These are phyloP conservation scores for Thalassophryne amazonica DNA, from an alignment of 2,797 vertebrate species.

Conservation along the genomic window DNA sequence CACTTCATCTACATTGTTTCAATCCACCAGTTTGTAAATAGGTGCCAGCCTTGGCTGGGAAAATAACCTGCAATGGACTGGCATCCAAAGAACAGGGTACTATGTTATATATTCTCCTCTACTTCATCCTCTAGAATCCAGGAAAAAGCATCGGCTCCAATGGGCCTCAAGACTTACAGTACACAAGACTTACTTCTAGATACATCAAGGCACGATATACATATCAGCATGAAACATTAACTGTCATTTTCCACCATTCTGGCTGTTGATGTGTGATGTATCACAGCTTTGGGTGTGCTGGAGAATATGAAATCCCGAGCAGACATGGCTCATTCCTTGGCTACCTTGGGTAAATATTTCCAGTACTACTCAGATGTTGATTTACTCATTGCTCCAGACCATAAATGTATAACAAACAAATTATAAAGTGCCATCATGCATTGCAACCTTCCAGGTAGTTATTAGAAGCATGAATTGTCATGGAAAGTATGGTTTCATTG, in stretches of 20 bases:
- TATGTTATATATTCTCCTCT: no score
- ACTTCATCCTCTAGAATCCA: no score
- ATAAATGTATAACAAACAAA: constrained; percentile 70
- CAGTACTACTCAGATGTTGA: constrained; percentile 23
- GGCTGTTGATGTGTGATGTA: constrained; percentile 48
- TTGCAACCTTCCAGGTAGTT: constrained; percentile 58
- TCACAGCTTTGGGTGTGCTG: constrained; percentile 32
- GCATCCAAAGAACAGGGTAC: no score
- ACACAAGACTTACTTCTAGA: no score
- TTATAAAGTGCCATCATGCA: constrained; percentile 62
- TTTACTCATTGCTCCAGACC: constrained; percentile 32
- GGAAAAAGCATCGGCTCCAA: no score
- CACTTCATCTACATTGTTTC: no score
- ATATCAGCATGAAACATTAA: constrained; percentile 38
- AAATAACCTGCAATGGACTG: no score
- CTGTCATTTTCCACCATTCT: constrained; percentile 33
- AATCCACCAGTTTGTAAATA: no score
- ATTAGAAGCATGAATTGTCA: constrained; percentile 55
- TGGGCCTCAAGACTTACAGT: no score
- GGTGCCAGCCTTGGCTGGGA: no score
- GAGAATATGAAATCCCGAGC: constrained; percentile 49
- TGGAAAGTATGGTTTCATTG: constrained; percentile 22
- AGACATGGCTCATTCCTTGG: constrained; percentile 54
- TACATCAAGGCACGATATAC: no score
- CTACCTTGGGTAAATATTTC: constrained; percentile 57